A percentile compares a stretch with the other conserved stretches of the same genome.
Evolutionary conservation across 2,888 invertebrate genomes (phyloP).

Genomic region (Molanna angustata): DNA sequence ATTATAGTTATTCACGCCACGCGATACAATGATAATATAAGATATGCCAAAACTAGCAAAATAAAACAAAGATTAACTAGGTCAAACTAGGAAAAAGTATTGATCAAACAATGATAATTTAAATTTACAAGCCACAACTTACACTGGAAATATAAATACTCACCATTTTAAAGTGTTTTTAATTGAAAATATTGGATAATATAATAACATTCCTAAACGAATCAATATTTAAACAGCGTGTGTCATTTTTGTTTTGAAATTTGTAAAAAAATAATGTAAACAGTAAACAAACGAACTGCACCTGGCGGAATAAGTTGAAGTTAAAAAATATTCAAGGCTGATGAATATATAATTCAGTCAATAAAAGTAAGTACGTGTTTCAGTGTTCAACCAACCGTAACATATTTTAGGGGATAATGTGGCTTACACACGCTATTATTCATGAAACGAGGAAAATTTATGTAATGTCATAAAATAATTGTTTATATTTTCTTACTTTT

Average conservation of each 20-base stretch:
- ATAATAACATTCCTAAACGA: neutral
- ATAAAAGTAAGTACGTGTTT: too few relatives aligned
- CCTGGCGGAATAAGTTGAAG: neutral
- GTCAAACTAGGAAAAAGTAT: slow-evolving; percentile 31
- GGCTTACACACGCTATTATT: too few relatives aligned
- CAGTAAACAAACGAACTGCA: slow-evolving; percentile 3
- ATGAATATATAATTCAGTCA: too few relatives aligned
- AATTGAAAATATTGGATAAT: neutral
- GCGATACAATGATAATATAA: neutral
- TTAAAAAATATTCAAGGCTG: too few relatives aligned
- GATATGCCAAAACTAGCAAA: too few relatives aligned
- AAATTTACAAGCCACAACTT: neutral
- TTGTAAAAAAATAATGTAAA: neutral
- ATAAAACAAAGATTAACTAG: slow-evolving; percentile 18
- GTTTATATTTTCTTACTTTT: too few relatives aligned
- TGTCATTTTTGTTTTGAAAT: slow-evolving; percentile 10
- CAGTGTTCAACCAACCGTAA: too few relatives aligned
- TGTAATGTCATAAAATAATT: too few relatives aligned
- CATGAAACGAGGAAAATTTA: too few relatives aligned
- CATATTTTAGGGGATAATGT: too few relatives aligned
- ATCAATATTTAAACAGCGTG: slow-evolving; percentile 4
- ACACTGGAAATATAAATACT: neutral
- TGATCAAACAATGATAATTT: slow-evolving; percentile 27
- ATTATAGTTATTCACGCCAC: slow-evolving; percentile 22
- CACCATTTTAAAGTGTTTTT: slow-evolving; percentile 15